Evolutionary conservation across 2,797 vertebrate genomes (phyloP).

Genomic region (Thalassophryne amazonica): DNA sequence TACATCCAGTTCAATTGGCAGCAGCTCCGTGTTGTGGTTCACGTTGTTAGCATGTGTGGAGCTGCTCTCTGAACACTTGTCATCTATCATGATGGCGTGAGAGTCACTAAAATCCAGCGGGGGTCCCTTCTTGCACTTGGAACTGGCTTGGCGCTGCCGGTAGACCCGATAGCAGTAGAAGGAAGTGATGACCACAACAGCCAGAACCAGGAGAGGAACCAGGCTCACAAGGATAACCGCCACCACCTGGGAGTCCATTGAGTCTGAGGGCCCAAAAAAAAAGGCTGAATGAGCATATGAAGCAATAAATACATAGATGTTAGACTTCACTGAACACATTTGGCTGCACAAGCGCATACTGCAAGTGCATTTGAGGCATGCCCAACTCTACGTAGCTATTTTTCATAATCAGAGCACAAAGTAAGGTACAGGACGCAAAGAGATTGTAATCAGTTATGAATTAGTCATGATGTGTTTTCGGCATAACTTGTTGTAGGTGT

Average conservation of each 20-base stretch:
- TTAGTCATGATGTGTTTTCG: no score
- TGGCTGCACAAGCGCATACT: no score
- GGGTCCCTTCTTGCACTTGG: conserved; percentile 66
- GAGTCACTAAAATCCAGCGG: conserved; percentile 83
- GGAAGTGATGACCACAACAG: conserved; percentile 80
- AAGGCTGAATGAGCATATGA: no score
- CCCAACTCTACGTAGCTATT: no score
- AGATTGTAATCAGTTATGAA: no score
- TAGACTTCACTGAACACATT: no score
- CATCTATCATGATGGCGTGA: conserved; percentile 85
- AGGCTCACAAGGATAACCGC: conserved; percentile 87
- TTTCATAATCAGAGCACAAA: no score
- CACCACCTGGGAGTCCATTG: conserved; percentile 70
- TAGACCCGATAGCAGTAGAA: conserved; percentile 89
- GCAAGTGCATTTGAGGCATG: no score
- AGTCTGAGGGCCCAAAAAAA: conserved; percentile 12
- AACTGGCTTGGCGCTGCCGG: conserved; percentile 68
- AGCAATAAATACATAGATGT: no score
- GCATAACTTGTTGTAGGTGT: no score
- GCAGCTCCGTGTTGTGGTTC: conserved; percentile 95
- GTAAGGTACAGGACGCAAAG: no score
- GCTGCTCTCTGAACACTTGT: conserved; percentile 90
- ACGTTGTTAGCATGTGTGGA: conserved; percentile 95
- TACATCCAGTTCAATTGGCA: conserved; percentile 92
- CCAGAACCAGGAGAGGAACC: conserved; percentile 82